Percentiles rank a stretch among this genome's conserved stretches.
Conservation (phyloP, 2,888 invertebrate species). For the Heliconius ismenius region DNA sequence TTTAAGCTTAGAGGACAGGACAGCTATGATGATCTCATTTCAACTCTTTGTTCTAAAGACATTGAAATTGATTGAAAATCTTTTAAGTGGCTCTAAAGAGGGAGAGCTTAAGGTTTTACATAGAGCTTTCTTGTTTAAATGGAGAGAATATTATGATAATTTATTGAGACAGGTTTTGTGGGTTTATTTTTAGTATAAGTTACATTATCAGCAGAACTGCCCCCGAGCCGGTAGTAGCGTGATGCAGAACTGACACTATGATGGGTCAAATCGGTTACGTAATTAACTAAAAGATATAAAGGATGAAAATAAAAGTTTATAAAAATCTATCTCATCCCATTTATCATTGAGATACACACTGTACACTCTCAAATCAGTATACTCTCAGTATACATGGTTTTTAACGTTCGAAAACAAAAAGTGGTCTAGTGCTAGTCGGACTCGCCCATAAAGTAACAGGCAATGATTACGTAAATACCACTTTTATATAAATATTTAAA, state of each 20-base stretch:
- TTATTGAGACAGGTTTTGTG: background rate
- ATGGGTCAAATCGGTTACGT: too few relatives aligned
- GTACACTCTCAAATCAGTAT: background rate
- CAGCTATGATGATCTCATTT: constrained; percentile 28
- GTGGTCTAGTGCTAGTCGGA: background rate
- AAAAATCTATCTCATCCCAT: background rate
- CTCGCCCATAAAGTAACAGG: too few relatives aligned
- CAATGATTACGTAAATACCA: too few relatives aligned
- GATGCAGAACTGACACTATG: too few relatives aligned
- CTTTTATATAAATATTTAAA: too few relatives aligned
- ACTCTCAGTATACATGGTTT: too few relatives aligned
- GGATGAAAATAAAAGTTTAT: background rate
- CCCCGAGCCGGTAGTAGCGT: too few relatives aligned
- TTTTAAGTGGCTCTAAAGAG: constrained; percentile 10
- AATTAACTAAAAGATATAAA: background rate
- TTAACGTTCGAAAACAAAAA: background rate
- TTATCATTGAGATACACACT: background rate
- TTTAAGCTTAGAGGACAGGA: constrained; percentile 32
- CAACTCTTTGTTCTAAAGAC: constrained; percentile 24
- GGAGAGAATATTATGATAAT: background rate
- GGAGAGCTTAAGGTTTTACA: constrained; percentile 1
- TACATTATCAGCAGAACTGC: background rate
- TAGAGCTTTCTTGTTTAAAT: background rate
- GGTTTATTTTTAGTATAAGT: background rate
- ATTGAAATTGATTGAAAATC: constrained; percentile 28